Percentiles rank a stretch among this genome's conserved stretches.
These are phyloP conservation scores for Drosophila dives DNA, from an alignment of 2,888 invertebrate species.

Conservation along the genomic window DNA sequence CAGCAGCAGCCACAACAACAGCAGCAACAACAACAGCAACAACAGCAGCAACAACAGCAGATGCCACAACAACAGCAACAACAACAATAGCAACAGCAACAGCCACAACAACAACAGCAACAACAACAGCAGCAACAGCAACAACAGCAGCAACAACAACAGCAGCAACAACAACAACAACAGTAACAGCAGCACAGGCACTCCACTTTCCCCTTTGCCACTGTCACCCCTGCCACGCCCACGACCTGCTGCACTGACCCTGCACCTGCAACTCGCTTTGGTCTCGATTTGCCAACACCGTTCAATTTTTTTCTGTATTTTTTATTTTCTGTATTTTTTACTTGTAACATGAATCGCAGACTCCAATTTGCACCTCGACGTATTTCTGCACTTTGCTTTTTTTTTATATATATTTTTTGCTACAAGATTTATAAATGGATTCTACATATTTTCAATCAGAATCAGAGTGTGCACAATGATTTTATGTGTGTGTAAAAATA, in stretches of 20 bases:
- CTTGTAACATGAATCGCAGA: neutral
- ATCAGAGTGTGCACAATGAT: neutral
- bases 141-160: neutral
- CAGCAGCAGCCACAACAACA: neutral
- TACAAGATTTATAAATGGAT: neutral
- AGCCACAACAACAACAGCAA: too few species aligned
- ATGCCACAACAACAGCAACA: too few species aligned
- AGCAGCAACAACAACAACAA: neutral
- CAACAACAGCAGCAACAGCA: too few species aligned
- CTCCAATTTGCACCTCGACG: conserved; percentile 14
- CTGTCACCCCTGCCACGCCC: neutral
- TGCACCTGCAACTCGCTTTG: conserved; percentile 13
- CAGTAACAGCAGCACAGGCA: neutral
- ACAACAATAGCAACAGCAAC: too few species aligned
- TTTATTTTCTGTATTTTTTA: conserved; percentile 20
- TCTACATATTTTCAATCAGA: conserved; percentile 7
- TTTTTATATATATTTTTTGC: neutral
- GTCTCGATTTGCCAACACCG: neutral
- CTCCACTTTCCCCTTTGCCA: too few species aligned
- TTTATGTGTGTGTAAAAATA: neutral
- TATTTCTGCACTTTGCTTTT: conserved; percentile 11
- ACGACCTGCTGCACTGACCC: conserved; percentile 4
- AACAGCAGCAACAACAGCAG: neutral
- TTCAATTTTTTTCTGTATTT: conserved; percentile 10
- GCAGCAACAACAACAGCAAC: neutral